Percentiles rank a stretch among this genome's conserved stretches.
phyloP scores from a whole-genome alignment of 1,140 invertebrate species.

The Trichomalopsis sarcophagae region DNA sequence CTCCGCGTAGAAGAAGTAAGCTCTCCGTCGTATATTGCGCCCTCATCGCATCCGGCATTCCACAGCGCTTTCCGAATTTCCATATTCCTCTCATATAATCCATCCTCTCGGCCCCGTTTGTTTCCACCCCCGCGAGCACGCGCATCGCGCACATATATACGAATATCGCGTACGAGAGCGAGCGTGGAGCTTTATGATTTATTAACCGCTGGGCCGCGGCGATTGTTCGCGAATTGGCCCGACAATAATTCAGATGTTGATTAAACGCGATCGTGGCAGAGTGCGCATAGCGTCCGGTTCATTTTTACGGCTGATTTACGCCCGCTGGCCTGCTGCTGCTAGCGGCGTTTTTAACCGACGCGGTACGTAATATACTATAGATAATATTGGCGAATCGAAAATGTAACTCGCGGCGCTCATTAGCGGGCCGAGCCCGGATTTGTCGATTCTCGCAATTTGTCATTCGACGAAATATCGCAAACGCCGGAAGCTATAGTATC shows the following conservation, averaged over 20 bases:
- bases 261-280: constrained; percentile 61
- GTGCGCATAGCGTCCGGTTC: constrained; percentile 54
- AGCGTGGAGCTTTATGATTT: constrained; percentile 61
- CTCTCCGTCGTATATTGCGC: too few relatives aligned
- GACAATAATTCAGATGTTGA: constrained; percentile 73
- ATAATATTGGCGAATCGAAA: not conserved
- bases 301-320: constrained; percentile 71
- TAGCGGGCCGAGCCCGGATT: not conserved
- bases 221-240: constrained; percentile 69
- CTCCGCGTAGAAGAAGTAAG: too few relatives aligned
- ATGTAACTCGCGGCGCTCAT: not conserved
- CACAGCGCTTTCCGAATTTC: not conserved
- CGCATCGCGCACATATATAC: too few relatives aligned
- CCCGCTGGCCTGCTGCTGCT: constrained; percentile 25
- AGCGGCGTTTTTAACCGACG: constrained; percentile 1
- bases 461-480: not conserved
- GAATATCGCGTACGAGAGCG: not conserved
- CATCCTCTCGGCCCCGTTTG: not conserved
- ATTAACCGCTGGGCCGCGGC: constrained; percentile 63
- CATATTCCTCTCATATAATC: not conserved
- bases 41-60: not conserved
- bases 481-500: not conserved
- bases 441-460: not conserved
- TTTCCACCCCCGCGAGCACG: not conserved
- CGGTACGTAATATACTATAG: too few relatives aligned